Evolutionary conservation across 2,797 vertebrate species (phyloP).

Genomic region (Falco naumanni): DNA sequence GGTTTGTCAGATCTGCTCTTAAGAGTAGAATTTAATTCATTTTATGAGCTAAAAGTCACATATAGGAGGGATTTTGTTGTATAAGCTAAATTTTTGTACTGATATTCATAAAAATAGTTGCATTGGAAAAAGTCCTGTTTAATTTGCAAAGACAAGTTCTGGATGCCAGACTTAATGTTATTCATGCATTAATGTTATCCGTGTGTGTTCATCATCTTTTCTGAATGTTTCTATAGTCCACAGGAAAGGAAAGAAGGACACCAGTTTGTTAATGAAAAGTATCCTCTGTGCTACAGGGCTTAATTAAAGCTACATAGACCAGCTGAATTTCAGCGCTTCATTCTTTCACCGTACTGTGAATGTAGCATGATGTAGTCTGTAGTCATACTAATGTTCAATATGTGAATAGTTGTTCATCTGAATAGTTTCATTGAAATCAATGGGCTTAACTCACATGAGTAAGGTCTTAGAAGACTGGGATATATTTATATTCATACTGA

Average conservation of each 20-base stretch:
- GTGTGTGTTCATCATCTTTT: not conserved
- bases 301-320: not conserved
- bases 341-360: not conserved
- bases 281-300: not conserved
- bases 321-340: not conserved
- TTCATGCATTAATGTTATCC: not conserved
- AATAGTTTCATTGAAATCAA: not conserved
- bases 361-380: not conserved
- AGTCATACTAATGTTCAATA: not conserved
- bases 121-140: not conserved
- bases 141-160: not conserved
- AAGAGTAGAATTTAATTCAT: not conserved
- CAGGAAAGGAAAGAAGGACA: not conserved
- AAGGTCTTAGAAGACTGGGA: constrained; percentile 3
- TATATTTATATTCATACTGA: constrained; percentile 50
- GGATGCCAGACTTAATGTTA: not conserved
- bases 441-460: not conserved
- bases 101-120: not conserved
- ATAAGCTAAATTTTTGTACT: not conserved
- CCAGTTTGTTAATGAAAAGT: not conserved
- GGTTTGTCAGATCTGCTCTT: not conserved
- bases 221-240: not conserved
- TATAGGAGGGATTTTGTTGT: not conserved
- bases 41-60: not conserved
- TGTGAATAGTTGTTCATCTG: not conserved